Conservation (phyloP, 2,888 invertebrate genomes). For the Mimas tiliae region DNA sequence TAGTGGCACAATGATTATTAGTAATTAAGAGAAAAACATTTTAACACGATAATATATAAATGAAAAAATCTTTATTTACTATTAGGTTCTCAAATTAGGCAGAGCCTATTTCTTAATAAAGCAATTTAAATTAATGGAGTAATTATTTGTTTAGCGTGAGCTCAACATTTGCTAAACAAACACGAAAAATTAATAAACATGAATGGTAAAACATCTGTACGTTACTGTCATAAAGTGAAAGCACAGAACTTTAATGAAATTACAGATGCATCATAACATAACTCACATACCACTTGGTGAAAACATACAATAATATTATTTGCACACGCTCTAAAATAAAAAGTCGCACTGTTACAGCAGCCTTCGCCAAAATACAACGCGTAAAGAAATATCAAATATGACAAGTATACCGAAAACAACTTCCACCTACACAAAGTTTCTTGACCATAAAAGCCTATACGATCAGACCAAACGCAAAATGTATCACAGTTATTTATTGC, state of each 20-base stretch:
- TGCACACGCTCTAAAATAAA: slow-evolving; percentile 23
- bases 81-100: too few relatives aligned
- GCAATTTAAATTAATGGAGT: too few relatives aligned
- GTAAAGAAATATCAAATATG: neutral
- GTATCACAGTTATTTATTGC: slow-evolving; percentile 24
- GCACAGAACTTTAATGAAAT: slow-evolving; percentile 48
- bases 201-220: neutral
- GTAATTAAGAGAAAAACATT: too few relatives aligned
- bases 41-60: too few relatives aligned
- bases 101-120: too few relatives aligned
- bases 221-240: slow-evolving; percentile 41
- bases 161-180: too few relatives aligned
- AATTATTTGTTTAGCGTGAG: too few relatives aligned
- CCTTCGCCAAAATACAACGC: slow-evolving; percentile 19
- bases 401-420: slow-evolving; percentile 27
- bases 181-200: too few relatives aligned
- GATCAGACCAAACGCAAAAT: slow-evolving; percentile 30
- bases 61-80: too few relatives aligned
- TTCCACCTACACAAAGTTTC: slow-evolving; percentile 53
- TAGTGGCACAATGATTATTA: too few relatives aligned
- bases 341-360: slow-evolving; percentile 1
- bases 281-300: slow-evolving; percentile 50
- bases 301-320: slow-evolving; percentile 33
- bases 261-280: slow-evolving; percentile 66
- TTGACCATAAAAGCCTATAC: slow-evolving; percentile 46